phyloP scores from a whole-genome alignment of 92 coral and sea anemone genomes.

The Palythoa grandiflora region DNA sequence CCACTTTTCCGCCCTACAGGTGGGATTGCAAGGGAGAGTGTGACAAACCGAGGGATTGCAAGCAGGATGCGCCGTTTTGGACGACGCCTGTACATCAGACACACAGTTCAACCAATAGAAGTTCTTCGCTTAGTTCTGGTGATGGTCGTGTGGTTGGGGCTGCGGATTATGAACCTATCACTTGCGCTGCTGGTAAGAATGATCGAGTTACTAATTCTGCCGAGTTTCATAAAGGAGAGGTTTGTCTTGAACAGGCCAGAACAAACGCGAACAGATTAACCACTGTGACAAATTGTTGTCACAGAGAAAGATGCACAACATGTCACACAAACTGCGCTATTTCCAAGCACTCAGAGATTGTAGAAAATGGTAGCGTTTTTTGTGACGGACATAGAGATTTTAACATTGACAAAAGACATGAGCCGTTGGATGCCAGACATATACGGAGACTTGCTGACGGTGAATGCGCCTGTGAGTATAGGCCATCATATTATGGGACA shows the following conservation, averaged over 20 bases:
- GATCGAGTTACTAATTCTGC: slow-evolving; percentile 18
- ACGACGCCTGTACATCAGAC: slow-evolving; percentile 63
- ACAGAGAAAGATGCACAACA: neutral
- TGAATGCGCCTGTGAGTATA: slow-evolving; percentile 18
- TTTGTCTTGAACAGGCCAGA: neutral
- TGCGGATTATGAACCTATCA: slow-evolving; percentile 31
- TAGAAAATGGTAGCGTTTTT: slow-evolving; percentile 21
- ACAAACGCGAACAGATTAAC: neutral
- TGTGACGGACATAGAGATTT: neutral
- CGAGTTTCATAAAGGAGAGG: slow-evolving; percentile 20
- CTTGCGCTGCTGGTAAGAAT: slow-evolving; percentile 34
- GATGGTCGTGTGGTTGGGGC: slow-evolving; percentile 61
- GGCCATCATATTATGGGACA: neutral
- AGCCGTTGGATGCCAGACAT: neutral
- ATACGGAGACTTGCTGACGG: slow-evolving; percentile 15
- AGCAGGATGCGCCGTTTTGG: slow-evolving; percentile 56
- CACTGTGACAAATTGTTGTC: neutral
- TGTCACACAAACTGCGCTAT: slow-evolving; percentile 1
- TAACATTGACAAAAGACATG: neutral
- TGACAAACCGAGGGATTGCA: slow-evolving; percentile 13
- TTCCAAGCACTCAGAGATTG: neutral
- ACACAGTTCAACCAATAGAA: slow-evolving; percentile 75
- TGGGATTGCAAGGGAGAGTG: slow-evolving; percentile 64
- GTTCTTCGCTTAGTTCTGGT: slow-evolving; percentile 71
- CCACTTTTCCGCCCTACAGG: slow-evolving; percentile 89